A percentile compares a stretch with the other conserved stretches of the same genome.
Evolutionary conservation across 2,797 vertebrate species (phyloP).

Genomic region (Chrysocyon brachyurus): DNA sequence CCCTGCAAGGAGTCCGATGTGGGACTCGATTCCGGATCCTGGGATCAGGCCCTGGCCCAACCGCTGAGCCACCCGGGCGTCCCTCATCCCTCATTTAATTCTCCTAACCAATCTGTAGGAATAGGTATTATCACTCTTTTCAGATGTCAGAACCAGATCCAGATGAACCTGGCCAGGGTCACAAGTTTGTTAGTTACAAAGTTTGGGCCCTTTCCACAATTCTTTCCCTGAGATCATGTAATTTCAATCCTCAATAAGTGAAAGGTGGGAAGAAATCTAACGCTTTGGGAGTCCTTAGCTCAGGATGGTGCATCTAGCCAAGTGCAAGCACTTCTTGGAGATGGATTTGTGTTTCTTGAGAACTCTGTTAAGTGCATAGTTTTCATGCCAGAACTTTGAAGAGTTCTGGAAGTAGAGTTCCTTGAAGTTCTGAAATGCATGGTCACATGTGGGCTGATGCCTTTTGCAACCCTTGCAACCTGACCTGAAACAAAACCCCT

Average conservation of each 20-base stretch:
- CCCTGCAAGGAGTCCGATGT: too few species aligned
- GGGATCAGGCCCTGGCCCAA: too few species aligned
- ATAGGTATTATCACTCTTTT: background rate
- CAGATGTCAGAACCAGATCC: background rate
- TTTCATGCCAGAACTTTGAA: conserved; percentile 54
- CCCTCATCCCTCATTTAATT: background rate
- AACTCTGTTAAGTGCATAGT: conserved; percentile 8
- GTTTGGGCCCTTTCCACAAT: background rate
- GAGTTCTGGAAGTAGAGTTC: background rate
- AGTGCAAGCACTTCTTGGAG: conserved; percentile 19
- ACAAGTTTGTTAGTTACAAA: background rate
- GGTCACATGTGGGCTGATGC: background rate
- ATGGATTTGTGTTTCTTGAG: background rate
- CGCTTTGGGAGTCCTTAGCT: background rate
- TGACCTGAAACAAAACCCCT: conserved; percentile 40
- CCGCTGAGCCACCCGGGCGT: too few species aligned
- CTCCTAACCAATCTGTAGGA: background rate
- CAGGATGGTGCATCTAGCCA: background rate
- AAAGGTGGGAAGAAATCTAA: conserved; percentile 7
- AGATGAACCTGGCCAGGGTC: conserved; percentile 13
- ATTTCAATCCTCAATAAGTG: background rate
- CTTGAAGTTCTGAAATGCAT: conserved; percentile 5
- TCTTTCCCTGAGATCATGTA: background rate
- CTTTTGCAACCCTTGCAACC: background rate
- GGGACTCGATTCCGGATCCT: too few species aligned